phyloP scores from a whole-genome alignment of 2,888 invertebrate genomes.

The Erynnis tages region DNA sequence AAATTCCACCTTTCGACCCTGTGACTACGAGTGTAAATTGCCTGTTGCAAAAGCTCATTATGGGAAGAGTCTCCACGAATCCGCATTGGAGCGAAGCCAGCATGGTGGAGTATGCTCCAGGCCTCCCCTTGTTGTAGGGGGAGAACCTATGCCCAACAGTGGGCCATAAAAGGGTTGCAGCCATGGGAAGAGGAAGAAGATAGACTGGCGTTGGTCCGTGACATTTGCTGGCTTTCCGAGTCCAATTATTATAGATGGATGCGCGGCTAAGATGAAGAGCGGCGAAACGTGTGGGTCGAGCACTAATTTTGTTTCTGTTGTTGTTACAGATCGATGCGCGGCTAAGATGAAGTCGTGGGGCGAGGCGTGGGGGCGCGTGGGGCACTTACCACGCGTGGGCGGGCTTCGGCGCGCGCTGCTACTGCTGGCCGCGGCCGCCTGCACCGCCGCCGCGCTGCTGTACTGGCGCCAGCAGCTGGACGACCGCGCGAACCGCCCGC shows the following conservation, averaged over 20 bases:
- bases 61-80: too few species aligned
- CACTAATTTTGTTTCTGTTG: background rate
- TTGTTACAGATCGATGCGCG: constrained; percentile 6
- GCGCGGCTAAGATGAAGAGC: constrained; percentile 53
- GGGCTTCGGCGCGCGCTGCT: constrained; percentile 80
- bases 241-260: constrained; percentile 9
- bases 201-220: too few species aligned
- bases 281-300: constrained; percentile 59
- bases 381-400: constrained; percentile 77
- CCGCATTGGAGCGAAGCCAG: too few species aligned
- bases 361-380: constrained; percentile 63
- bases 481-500: constrained; percentile 57
- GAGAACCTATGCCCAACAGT: too few species aligned
- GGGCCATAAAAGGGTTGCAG: too few species aligned
- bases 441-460: constrained; percentile 79
- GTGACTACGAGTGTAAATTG: too few species aligned
- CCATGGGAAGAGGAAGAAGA: too few species aligned
- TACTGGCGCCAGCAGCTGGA: constrained; percentile 83
- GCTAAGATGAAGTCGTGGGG: constrained; percentile 61
- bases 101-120: too few species aligned
- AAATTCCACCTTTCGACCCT: too few species aligned
- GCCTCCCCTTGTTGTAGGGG: too few species aligned
- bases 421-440: constrained; percentile 77
- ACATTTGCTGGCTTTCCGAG: too few species aligned
- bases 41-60: too few species aligned